Evolutionary conservation across 30 jellyfish, hydroid and myxozoan genomes (phyloP).

Genomic region (Chrysaora quinquecirrha): DNA sequence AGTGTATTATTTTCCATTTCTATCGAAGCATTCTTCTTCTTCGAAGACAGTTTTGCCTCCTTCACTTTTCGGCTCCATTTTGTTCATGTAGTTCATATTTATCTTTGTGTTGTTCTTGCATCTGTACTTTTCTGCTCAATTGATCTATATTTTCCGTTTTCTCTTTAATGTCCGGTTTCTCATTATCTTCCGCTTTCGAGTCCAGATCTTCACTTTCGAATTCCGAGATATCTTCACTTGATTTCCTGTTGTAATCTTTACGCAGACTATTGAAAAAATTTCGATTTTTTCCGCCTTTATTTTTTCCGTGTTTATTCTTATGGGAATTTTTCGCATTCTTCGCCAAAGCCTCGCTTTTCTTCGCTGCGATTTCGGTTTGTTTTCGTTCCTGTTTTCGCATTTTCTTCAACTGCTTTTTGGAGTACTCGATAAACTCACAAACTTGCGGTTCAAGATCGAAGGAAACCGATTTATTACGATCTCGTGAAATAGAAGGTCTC

Average conservation of each 20-base stretch:
- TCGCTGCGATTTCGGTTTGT: conserved; percentile 50
- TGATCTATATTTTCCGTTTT: neutral
- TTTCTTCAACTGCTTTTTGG: conserved; percentile 84
- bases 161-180: neutral
- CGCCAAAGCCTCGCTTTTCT: conserved; percentile 47
- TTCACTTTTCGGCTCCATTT: no score
- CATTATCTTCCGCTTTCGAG: neutral
- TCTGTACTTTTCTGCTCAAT: no score
- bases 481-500: conserved; percentile 2
- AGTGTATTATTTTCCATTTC: conserved; percentile 7
- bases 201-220: no score
- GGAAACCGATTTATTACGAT: conserved; percentile 85
- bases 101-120: no score
- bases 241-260: neutral
- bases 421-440: conserved; percentile 69
- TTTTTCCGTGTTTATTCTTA: conserved; percentile 21
- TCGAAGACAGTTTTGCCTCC: no score
- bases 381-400: conserved; percentile 68
- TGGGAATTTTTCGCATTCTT: conserved; percentile 26
- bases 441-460: conserved; percentile 80
- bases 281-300: conserved; percentile 39
- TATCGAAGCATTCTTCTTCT: conserved; percentile 33
- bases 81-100: no score
- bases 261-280: conserved; percentile 44
- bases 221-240: no score